Base-by-base conservation (phyloP, 2,113 vertebrate genomes). In the Ceyx melanurus region DNA sequence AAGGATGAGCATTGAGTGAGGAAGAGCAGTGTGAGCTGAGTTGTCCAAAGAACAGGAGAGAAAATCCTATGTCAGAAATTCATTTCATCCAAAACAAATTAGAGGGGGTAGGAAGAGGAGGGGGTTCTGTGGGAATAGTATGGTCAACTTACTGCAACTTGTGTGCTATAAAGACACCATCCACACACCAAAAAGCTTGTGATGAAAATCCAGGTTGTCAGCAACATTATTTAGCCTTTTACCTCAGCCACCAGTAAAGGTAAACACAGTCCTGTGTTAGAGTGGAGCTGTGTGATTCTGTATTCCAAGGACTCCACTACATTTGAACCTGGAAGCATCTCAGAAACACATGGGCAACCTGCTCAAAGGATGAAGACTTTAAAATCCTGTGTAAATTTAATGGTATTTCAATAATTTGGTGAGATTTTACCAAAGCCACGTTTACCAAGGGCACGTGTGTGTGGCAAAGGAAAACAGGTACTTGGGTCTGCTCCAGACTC, bases 281-380 rank as follows among this genome's bases (percentile, higher is more conserved):
- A 85, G 28, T 15, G 31, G 10, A 82, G 43, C 66, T 37, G 23
- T 76, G 21, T 35, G 66, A 72, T 72, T 40, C 29, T 37, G 9
- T 16, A 70, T 79, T 50, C 25, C 54, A 92, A 61, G 16, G 42
- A 84, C 4, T 5, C 18, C 50, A 62, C 11, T 54, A 26, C 26
- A 7, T 82, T 72, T 54, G 88, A 70, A 22, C 20, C 17, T 66
- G 28, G 17, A 40, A 79, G 22, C 18, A 81, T 54, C 48, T 87
- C 64, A 81, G 45, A 92, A 84, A 35, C 9, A 68, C 15, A 33
- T 0, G 0, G 6, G 11, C 8, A 75, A 3, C 0, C 13, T 33
- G 33, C 40, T 71, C 25, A 51, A 74, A 66, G 50, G 28, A 25
- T 21, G 13, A 84, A 75, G 77, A 91, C 4, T 35, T 72, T 57